Evolutionary conservation across 1,140 invertebrate genomes (phyloP), one percentile per base, ranked within the genome.

Genomic region (Drosophila cardini): DNA sequence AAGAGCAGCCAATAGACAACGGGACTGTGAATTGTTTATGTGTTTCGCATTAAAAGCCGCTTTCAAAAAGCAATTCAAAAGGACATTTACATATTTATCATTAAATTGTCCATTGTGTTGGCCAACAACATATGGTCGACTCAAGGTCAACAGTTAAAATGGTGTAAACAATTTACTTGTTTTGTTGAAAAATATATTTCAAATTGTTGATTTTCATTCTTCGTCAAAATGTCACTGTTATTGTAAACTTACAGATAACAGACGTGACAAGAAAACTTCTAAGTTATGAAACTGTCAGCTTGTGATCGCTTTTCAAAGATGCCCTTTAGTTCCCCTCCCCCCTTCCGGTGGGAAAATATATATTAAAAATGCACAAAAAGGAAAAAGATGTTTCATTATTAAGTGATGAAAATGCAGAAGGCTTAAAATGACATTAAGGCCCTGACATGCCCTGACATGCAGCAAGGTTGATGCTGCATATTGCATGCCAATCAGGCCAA

Each of bases 81-180:
- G 48, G 50, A 50, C 84, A 87, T 87, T 87, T 84, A 78, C 84
- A 87, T 87, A 89, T 81, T 52, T 10, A 60, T 56, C 84, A 89
- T 84, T 84, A 80, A 80, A 68, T 67, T 78, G 70, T 72, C 56
- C 80, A 74, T 69, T 80, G 55, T 72, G 45, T 57, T 56, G 36
- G 55, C 40, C 56, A 69, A 69, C 64, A 73, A 69, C 64, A 73
- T 62, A 62, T 62, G 60, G 10, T 62, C 4, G 0, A 9, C 38
- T 32, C 11, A 36, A 32, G 48, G 48, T 7, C 30, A 32, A 15
- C n/a, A 7, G 26, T 52, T 52, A 15, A 52, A 34, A 13, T 52
- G 48, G 26, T 52, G 48, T 5, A 52, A 52, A 32, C 30, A 52
- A 52, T 52, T 52, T 40, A 11, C 13, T 32, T 52, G 48, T 34